phyloP scores from a whole-genome alignment of 1,140 invertebrate genomes.

The Heterodera carotae region DNA sequence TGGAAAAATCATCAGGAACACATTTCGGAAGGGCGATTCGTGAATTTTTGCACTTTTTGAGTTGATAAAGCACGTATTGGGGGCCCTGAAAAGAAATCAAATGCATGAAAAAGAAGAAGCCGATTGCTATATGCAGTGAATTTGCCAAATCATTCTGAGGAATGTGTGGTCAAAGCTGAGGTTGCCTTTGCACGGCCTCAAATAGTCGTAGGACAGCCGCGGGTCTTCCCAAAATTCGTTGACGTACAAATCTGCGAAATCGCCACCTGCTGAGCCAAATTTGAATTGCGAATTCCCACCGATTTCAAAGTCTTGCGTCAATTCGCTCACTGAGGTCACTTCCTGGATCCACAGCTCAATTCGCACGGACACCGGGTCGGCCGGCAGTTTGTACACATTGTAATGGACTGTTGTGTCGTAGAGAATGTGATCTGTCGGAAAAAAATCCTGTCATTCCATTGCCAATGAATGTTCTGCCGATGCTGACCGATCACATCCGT shows the following conservation, averaged over 20 bases:
- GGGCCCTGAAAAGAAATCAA: conserved; percentile 17
- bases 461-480: no score
- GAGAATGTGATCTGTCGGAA: conserved; percentile 53
- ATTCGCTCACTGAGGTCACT: conserved; percentile 53
- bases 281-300: conserved; percentile 42
- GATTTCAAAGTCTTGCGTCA: conserved; percentile 66
- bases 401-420: conserved; percentile 61
- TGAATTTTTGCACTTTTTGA: conserved; percentile 62
- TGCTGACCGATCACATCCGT: conserved; percentile 61
- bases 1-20: conserved; percentile 65
- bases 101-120: neutral
- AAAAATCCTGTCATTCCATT: no score
- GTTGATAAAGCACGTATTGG: conserved; percentile 63
- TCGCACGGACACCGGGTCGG: conserved; percentile 61
- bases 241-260: conserved; percentile 62
- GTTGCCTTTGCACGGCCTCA: conserved; percentile 64
- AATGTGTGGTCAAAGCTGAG: conserved; percentile 62
- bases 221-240: conserved; percentile 66
- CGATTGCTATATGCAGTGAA: conserved; percentile 34
- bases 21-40: conserved; percentile 63
- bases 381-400: conserved; percentile 60
- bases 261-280: conserved; percentile 31
- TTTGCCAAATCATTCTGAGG: conserved; percentile 55
- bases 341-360: conserved; percentile 61
- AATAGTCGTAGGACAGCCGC: conserved; percentile 58